A percentile compares a stretch with the other conserved stretches of the same genome.
phyloP scores from a whole-genome alignment of 2,113 vertebrate species.

The Prunella himalayana region DNA sequence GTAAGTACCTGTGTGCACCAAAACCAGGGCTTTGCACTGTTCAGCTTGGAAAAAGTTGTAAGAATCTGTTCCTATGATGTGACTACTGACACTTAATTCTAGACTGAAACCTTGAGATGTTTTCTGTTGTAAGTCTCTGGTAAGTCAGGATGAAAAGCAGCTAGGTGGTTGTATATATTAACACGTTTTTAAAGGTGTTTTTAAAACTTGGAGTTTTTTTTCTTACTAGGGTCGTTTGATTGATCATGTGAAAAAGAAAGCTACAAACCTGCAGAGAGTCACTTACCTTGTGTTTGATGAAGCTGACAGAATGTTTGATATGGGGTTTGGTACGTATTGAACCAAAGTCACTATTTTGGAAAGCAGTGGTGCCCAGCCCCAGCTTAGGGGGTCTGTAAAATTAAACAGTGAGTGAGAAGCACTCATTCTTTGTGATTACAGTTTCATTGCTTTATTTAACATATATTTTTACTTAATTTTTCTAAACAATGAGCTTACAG shows the following conservation, averaged over 20 bases:
- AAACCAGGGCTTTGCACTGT: not conserved
- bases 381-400: not conserved
- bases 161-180: not conserved
- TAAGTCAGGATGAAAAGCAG: not conserved
- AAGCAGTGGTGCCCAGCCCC: not conserved
- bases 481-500: accelerated
- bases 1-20: conserved; percentile 71
- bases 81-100: not conserved
- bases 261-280: conserved; percentile 94
- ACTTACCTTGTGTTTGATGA: conserved; percentile 98
- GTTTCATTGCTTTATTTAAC: too few species aligned
- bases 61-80: not conserved
- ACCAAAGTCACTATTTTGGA: not conserved
- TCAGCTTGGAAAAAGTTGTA: not conserved
- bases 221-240: conserved; percentile 89
- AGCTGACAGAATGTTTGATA: conserved; percentile 99
- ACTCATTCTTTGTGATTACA: not conserved
- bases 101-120: not conserved
- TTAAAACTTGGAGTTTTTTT: not conserved
- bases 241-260: conserved; percentile 99
- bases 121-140: not conserved
- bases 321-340: conserved; percentile 92
- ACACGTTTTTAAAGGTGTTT: not conserved
- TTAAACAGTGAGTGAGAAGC: not conserved
- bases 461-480: not conserved